A percentile compares a stretch with the other conserved stretches of the same genome.
These are phyloP conservation scores for Macroramphosus scolopax DNA, from an alignment of 2,797 vertebrate species.

Conservation along the genomic window DNA sequence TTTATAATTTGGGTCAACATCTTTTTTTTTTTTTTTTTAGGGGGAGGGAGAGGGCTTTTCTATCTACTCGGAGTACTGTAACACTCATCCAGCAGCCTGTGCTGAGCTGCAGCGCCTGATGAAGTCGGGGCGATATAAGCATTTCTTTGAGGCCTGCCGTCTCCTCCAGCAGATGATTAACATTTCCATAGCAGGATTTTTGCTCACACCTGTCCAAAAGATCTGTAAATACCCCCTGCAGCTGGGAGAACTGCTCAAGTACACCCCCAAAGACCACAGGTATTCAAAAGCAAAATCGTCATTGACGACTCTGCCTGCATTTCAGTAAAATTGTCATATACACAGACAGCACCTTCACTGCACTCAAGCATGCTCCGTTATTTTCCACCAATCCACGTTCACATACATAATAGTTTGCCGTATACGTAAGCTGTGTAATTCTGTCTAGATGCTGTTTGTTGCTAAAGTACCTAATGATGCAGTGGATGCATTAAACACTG, in stretches of 20 bases:
- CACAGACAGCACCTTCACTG: no score
- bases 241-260: constrained; percentile 92
- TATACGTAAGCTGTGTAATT: no score
- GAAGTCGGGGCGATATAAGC: constrained; percentile 96
- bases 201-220: constrained; percentile 95
- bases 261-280: constrained; percentile 95
- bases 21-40: constrained; percentile 6
- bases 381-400: no score
- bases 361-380: no score
- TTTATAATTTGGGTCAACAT: neutral
- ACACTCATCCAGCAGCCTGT: constrained; percentile 95
- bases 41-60: constrained; percentile 91
- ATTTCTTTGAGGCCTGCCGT: constrained; percentile 96
- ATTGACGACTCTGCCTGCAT: no score
- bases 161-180: constrained; percentile 96
- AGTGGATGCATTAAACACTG: no score
- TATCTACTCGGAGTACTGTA: constrained; percentile 97
- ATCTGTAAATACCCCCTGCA: constrained; percentile 98
- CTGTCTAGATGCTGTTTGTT: no score
- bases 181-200: constrained; percentile 93
- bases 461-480: no score
- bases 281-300: no score
- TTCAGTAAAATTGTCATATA: no score
- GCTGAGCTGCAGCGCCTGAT: constrained; percentile 90
- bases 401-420: no score